These are phyloP conservation scores for Pyrgus malvae DNA, from an alignment of 2,888 invertebrate genomes.

Conservation along the genomic window DNA sequence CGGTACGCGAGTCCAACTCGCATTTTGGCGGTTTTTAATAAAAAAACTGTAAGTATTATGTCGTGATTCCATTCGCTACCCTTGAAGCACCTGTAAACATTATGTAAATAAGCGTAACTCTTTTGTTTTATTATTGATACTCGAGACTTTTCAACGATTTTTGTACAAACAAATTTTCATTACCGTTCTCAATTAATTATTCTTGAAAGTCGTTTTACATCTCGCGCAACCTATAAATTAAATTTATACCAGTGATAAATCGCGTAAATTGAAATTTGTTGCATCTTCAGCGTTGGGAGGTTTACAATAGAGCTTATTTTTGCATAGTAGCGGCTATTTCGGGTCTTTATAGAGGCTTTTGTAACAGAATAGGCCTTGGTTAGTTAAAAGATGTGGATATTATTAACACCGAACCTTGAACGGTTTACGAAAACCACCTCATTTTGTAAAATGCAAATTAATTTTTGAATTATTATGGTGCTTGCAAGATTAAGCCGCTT, in stretches of 20 bases:
- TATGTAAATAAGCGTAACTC: too few relatives aligned
- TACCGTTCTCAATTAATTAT: conserved; percentile 2
- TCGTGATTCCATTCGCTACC: too few relatives aligned
- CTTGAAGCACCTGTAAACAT: too few relatives aligned
- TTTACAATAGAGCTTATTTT: conserved; percentile 10
- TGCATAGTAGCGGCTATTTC: neutral
- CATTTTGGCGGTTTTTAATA: too few relatives aligned
- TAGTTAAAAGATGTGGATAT: conserved; percentile 13
- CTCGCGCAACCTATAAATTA: conserved; percentile 20
- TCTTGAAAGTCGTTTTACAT: conserved; percentile 1
- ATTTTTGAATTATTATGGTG: conserved; percentile 8
- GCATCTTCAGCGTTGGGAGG: neutral
- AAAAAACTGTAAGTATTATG: too few relatives aligned
- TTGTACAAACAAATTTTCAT: conserved; percentile 8
- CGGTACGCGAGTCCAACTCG: too few relatives aligned
- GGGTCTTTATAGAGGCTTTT: conserved; percentile 3
- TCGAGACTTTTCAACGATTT: neutral
- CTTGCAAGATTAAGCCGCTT: conserved; percentile 5
- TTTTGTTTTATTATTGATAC: too few relatives aligned
- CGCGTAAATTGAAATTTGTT: neutral
- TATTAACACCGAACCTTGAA: conserved; percentile 18
- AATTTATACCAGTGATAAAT: conserved; percentile 17
- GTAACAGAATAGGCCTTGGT: conserved; percentile 4
- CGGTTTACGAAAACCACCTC: conserved; percentile 14
- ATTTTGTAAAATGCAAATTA: conserved; percentile 9